Conservation (phyloP, 2,113 vertebrate species). For the Catharus fuscescens region DNA sequence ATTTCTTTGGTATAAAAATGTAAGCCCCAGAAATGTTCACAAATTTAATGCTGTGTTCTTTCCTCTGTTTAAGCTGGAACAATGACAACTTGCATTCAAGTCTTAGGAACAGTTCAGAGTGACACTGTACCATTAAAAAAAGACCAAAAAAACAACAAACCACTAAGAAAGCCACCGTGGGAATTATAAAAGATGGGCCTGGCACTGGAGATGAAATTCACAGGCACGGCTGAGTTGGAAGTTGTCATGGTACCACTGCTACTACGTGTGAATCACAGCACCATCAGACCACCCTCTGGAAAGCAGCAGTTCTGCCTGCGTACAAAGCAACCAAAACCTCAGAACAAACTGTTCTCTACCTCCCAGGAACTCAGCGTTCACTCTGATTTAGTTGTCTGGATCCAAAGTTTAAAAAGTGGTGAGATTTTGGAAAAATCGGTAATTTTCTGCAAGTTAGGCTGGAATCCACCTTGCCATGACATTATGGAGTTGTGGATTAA, state of each 20-base stretch:
- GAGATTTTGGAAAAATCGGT: neutral
- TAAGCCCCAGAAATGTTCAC: neutral
- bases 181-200: neutral
- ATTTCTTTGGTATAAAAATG: neutral
- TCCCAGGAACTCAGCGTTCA: neutral
- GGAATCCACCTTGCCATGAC: neutral
- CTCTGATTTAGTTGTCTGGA: neutral
- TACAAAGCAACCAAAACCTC: neutral
- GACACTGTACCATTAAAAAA: neutral
- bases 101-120: neutral
- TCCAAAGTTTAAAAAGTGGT: neutral
- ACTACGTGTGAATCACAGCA: slow-evolving; percentile 4
- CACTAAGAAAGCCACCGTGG: neutral
- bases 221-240: neutral
- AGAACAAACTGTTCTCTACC: neutral
- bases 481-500: neutral
- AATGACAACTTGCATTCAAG: neutral
- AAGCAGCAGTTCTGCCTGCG: neutral
- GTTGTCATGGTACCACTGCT: slow-evolving; percentile 50
- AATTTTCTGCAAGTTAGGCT: neutral
- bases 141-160: neutral
- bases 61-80: neutral
- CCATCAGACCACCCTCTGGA: neutral
- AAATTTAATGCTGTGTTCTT: neutral
- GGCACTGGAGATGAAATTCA: neutral